Percentiles rank a stretch among this genome's conserved stretches.
phyloP scores from a whole-genome alignment of 2,797 vertebrate genomes.

The Siniperca undulata region DNA sequence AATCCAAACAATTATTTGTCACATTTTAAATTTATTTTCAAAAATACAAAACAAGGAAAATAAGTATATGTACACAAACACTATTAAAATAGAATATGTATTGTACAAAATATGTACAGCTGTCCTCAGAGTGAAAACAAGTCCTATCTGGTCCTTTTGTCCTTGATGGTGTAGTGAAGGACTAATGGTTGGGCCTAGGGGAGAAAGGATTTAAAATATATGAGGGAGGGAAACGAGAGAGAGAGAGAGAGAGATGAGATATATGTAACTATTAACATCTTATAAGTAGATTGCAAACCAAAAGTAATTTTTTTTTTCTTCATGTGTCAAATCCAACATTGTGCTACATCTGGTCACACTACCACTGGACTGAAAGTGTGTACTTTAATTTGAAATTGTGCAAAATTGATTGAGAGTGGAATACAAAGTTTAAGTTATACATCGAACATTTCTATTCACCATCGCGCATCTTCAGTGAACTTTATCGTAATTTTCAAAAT shows the following conservation, averaged over 20 bases:
- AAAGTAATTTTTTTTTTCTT: background rate
- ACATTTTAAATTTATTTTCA: conserved; percentile 86
- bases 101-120: conserved; percentile 89
- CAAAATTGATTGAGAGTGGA: background rate
- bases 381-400: background rate
- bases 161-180: conserved; percentile 96
- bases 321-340: background rate
- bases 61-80: conserved; percentile 89
- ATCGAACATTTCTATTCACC: background rate
- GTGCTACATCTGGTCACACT: background rate
- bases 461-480: background rate
- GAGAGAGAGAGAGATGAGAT: background rate
- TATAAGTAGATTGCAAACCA: background rate
- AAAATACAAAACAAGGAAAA: conserved; percentile 91
- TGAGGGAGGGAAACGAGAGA: background rate
- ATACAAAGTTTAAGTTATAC: background rate
- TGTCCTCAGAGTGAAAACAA: conserved; percentile 51
- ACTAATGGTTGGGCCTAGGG: conserved; percentile 92
- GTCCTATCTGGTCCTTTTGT: conserved; percentile 89
- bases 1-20: conserved; percentile 33
- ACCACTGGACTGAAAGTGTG: background rate
- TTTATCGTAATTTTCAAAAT: background rate
- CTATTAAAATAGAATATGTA: conserved; percentile 91
- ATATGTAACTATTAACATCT: background rate
- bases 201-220: background rate